Evolutionary conservation across 30 jellyfish, hydroid and myxozoan genomes (phyloP).

Genomic region (Rhopilema esculentum): DNA sequence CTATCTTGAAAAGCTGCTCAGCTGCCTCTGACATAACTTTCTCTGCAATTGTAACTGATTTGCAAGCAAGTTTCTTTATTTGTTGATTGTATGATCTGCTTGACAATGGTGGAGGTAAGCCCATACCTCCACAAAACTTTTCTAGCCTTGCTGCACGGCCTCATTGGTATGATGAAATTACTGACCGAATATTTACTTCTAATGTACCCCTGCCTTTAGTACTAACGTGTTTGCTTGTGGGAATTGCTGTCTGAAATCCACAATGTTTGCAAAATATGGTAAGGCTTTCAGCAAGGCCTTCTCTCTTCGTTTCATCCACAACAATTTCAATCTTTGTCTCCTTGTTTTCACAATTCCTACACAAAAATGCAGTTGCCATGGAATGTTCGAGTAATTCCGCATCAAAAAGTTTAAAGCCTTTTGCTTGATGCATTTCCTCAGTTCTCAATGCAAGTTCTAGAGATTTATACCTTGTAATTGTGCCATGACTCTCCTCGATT

Average conservation of each 20-base stretch:
- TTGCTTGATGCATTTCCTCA: constrained; percentile 10
- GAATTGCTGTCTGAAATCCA: constrained; percentile 44
- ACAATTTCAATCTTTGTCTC: constrained; percentile 1
- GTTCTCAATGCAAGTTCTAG: constrained; percentile 14
- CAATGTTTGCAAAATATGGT: constrained; percentile 8
- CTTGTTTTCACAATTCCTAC: constrained; percentile 31
- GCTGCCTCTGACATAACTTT: constrained; percentile 43
- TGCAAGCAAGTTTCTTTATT: constrained; percentile 20
- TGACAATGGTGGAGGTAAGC: constrained; percentile 41
- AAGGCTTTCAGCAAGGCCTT: constrained; percentile 53
- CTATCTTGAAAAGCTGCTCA: constrained; percentile 2
- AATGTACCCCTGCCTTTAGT: constrained; percentile 40
- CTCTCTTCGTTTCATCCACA: constrained; percentile 13
- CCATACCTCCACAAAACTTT: constrained; percentile 11
- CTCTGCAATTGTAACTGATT: constrained; percentile 10
- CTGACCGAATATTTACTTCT: constrained; percentile 36
- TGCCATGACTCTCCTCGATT: constrained; percentile 15
- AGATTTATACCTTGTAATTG: constrained; percentile 23
- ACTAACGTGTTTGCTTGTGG: constrained; percentile 15
- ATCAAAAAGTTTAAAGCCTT: constrained; percentile 18
- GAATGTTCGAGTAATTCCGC: not conserved
- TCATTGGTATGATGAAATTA: constrained; percentile 22
- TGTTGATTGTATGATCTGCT: constrained; percentile 41
- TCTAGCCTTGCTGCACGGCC: constrained; percentile 28
- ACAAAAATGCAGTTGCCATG: constrained; percentile 9